Percentiles rank a stretch among this genome's conserved stretches.
These are phyloP conservation scores for Crocallis elinguaria DNA, from an alignment of 2,888 invertebrate species.

Conservation along the genomic window DNA sequence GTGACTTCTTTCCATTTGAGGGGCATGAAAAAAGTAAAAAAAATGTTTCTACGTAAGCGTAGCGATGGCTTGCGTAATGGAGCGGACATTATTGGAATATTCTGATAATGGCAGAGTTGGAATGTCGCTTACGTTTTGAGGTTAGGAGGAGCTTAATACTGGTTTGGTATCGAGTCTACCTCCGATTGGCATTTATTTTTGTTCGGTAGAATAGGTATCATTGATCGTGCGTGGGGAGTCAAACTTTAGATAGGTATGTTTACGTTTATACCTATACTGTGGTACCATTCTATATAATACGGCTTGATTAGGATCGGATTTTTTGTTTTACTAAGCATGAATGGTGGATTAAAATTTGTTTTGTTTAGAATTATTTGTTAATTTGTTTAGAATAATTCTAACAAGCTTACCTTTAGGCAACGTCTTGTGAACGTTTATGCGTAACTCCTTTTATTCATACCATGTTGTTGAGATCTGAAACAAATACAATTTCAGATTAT, in stretches of 20 bases:
- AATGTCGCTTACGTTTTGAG: conserved; percentile 24
- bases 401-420: conserved; percentile 68
- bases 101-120: conserved; percentile 48
- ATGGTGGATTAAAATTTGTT: too few relatives aligned
- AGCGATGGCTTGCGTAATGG: conserved; percentile 48
- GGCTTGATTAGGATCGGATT: too few relatives aligned
- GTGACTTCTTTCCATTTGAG: conserved; percentile 71
- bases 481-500: conserved; percentile 28
- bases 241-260: not conserved
- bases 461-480: conserved; percentile 76
- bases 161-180: conserved; percentile 19
- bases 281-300: too few relatives aligned
- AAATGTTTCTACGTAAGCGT: conserved; percentile 35
- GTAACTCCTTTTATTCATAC: conserved; percentile 56
- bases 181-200: conserved; percentile 21
- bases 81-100: conserved; percentile 50
- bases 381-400: too few relatives aligned
- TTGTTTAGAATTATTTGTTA: too few relatives aligned
- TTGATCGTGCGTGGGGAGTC: not conserved
- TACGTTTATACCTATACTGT: too few relatives aligned
- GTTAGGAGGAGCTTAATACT: conserved; percentile 26
- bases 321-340: too few relatives aligned
- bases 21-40: conserved; percentile 67
- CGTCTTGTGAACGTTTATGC: conserved; percentile 53
- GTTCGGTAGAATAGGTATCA: conserved; percentile 6